Percentiles rank a stretch among this genome's conserved stretches.
These are phyloP conservation scores for Colletes collaris DNA, from an alignment of 2,888 invertebrate genomes.

Conservation along the genomic window DNA sequence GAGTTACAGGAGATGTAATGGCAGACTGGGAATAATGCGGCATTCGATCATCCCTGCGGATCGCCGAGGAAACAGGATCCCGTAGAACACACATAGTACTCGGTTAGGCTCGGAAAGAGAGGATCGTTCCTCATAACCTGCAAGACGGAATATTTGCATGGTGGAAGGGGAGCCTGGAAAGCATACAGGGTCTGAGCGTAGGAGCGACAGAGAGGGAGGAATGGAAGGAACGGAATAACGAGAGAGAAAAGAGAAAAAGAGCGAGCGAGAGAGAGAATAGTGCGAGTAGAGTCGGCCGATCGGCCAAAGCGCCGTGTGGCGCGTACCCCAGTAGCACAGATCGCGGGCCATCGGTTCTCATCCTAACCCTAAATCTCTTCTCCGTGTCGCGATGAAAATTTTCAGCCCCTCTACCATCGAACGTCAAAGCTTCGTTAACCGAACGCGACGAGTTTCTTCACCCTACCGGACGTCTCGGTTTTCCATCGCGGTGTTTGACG, in stretches of 20 bases:
- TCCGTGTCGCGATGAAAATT: no score
- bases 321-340: constrained; percentile 80
- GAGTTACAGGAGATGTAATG: constrained; percentile 2
- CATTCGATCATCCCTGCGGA: constrained; percentile 37
- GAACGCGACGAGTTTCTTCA: not conserved
- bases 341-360: constrained; percentile 74
- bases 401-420: no score
- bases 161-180: constrained; percentile 2
- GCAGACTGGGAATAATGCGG: constrained; percentile 16
- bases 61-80: constrained; percentile 24
- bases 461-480: not conserved
- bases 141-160: constrained; percentile 36
- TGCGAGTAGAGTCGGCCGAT: constrained; percentile 66
- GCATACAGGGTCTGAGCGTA: constrained; percentile 1
- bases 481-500: no score
- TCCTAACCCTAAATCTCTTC: not conserved
- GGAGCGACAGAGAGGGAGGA: constrained; percentile 7
- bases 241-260: constrained; percentile 5
- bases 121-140: constrained; percentile 35
- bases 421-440: no score
- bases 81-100: constrained; percentile 6
- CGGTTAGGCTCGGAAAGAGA: constrained; percentile 29
- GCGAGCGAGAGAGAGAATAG: constrained; percentile 33
- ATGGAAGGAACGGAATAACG: constrained; percentile 14
- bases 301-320: constrained; percentile 69